Base-by-base conservation (phyloP, 1,140 invertebrate species). In the Oscheius sp. region DNA sequence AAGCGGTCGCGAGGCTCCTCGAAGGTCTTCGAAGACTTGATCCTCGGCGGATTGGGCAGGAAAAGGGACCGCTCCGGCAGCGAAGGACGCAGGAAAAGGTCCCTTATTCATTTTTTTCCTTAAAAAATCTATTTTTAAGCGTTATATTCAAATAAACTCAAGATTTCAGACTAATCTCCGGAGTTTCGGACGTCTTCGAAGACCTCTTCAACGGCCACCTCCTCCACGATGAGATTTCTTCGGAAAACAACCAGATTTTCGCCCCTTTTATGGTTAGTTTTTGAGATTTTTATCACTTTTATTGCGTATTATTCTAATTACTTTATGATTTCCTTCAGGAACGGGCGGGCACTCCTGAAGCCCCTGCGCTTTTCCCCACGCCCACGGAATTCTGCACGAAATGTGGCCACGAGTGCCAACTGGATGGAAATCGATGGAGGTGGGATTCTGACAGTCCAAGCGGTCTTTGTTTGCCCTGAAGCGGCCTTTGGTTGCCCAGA, bases 181-280 rank as follows among this genome's bases (percentile, higher is more conserved):
- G 70, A 26, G 70, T 73, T 2, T 73, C 70, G 4, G 70, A 73
- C 42, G 38, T 73, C 13, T n/a, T 36, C 20, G 70, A 73, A 31
- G 67, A 68, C n/a, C 23, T 68, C 1, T n/a, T n/a, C n/a, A n/a
- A n/a, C n/a, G n/a, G n/a, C n/a, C n/a, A 49, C n/a, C 23, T 28
- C 35, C n/a, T 49, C 67, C 13, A 55, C 52, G 58, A 71, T 4
- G 58, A 71, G 7, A 34, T 71, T 35, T 49, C 69, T 20, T 71
- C 69, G 1, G 69, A 71, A 10, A 63, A 32, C 31, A 63, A 32
- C 35, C 15, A 55, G 49, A 55, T 55, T 4, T 55, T 55, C 49
- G 15, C 49, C 7, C 4, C 7, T 23, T 4, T 55, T 55, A 55
- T 63, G 61, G 61, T 63, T 20, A n/a, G n/a, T n/a, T n/a, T n/a